These are phyloP conservation scores for Tenodera sinensis DNA, from an alignment of 2,888 invertebrate genomes.

Conservation along the genomic window DNA sequence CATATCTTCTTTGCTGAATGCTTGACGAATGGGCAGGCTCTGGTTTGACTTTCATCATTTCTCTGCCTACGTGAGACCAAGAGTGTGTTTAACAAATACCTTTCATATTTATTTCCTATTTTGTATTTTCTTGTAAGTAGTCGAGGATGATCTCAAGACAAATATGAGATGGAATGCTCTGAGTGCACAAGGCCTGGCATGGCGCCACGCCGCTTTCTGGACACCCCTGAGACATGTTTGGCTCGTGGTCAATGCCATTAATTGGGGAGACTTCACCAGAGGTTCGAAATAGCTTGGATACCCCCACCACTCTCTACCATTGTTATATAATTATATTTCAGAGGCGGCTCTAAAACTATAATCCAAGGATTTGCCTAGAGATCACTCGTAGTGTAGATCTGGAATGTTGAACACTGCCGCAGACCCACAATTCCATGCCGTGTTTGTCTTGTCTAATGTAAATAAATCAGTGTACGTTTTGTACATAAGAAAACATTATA, in stretches of 20 bases:
- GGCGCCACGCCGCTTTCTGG: too few species aligned
- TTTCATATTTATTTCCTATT: not conserved
- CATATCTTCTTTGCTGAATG: slow-evolving; percentile 10
- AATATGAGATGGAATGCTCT: too few species aligned
- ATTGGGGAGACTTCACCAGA: too few species aligned
- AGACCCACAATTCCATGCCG: not conserved
- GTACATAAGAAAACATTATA: slow-evolving; percentile 14
- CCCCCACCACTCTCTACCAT: not conserved
- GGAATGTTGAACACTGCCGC: not conserved
- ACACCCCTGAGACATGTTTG: too few species aligned
- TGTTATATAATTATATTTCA: not conserved
- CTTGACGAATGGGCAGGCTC: not conserved
- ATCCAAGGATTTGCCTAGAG: too few species aligned
- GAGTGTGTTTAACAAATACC: not conserved
- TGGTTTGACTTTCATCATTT: not conserved
- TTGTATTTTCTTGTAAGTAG: too few species aligned
- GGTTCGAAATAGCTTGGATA: not conserved
- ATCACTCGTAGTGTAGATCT: too few species aligned
- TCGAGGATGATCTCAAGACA: too few species aligned
- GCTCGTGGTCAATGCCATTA: too few species aligned
- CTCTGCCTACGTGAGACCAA: not conserved
- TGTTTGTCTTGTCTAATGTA: slow-evolving; percentile 11
- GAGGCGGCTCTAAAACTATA: too few species aligned
- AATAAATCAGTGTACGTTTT: slow-evolving; percentile 12
- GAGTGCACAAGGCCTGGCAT: too few species aligned